Conservation (phyloP, 2,888 invertebrate species). For the Tachina lurida region DNA sequence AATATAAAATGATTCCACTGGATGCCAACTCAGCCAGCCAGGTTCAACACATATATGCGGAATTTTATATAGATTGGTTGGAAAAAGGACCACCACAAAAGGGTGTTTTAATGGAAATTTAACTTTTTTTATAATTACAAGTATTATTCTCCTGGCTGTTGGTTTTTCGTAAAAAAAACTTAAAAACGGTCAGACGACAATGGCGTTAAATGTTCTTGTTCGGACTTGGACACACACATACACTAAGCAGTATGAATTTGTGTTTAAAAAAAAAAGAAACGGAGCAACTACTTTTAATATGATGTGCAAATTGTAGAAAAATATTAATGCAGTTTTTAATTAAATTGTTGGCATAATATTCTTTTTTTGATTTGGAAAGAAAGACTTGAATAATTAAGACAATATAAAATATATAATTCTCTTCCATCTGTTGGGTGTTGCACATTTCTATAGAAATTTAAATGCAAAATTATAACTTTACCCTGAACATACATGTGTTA, state of each 20-base stretch:
- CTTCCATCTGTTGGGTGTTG: not conserved
- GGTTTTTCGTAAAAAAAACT: conserved; percentile 6
- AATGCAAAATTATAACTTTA: not conserved
- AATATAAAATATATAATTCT: not conserved
- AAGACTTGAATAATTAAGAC: conserved; percentile 31
- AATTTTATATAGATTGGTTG: conserved; percentile 51
- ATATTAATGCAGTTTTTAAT: conserved; percentile 54
- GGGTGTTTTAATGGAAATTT: conserved; percentile 57
- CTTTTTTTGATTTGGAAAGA: not conserved
- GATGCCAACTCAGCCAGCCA: conserved; percentile 47
- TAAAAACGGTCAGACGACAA: conserved; percentile 32
- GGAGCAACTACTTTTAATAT: conserved; percentile 43
- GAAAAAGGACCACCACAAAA: conserved; percentile 63
- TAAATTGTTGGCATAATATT: conserved; percentile 52
- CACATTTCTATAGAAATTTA: not conserved
- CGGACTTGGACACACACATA: conserved; percentile 25
- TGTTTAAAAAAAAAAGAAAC: not conserved
- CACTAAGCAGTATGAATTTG: conserved; percentile 18
- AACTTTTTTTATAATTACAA: conserved; percentile 32
- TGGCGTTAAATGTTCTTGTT: conserved; percentile 44
- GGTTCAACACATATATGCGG: conserved; percentile 32
- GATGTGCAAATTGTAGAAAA: conserved; percentile 59
- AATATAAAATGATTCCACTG: conserved; percentile 35
- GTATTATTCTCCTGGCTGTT: conserved; percentile 6
- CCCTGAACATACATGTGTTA: no score